Conservation (phyloP, 2,113 vertebrate species). For the Paramormyrops kingsleyae region DNA sequence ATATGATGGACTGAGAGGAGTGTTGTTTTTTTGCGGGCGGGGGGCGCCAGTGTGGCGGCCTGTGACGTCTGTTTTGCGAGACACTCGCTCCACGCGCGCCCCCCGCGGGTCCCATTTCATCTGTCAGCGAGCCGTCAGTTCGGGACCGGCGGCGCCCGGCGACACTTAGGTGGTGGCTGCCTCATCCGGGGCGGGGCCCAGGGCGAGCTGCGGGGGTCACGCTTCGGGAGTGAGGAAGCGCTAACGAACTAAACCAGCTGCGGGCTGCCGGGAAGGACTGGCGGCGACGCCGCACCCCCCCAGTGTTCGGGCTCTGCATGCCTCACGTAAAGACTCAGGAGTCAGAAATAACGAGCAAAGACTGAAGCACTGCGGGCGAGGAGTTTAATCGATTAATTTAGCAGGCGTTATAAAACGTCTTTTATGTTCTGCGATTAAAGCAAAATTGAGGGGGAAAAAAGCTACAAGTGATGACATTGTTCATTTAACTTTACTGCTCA, state of each 20-base stretch:
- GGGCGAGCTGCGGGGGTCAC: not conserved
- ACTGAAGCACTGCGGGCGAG: not conserved
- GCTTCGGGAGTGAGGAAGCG: not conserved
- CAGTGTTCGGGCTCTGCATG: not conserved
- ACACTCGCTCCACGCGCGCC: not conserved
- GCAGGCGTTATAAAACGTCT: not conserved
- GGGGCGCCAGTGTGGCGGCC: not conserved
- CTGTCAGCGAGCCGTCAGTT: not conserved
- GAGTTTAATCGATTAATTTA: not conserved
- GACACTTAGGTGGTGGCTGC: not conserved
- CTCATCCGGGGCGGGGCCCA: not conserved
- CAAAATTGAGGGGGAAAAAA: not conserved
- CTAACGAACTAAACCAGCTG: conserved; percentile 8
- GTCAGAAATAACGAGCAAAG: not conserved
- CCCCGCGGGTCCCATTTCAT: not conserved
- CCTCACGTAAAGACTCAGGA: not conserved
- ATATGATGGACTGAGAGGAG: not conserved
- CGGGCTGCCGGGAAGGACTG: not conserved
- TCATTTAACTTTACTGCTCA: conserved; percentile 4
- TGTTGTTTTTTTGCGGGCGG: not conserved
- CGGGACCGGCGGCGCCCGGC: not conserved
- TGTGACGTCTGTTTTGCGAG: not conserved
- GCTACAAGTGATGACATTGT: conserved; percentile 1
- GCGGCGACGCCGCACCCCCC: not conserved
- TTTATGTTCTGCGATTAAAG: conserved; percentile 8